These are phyloP conservation scores for Bellardia pandia DNA, from an alignment of 2,888 invertebrate species.

Conservation along the genomic window DNA sequence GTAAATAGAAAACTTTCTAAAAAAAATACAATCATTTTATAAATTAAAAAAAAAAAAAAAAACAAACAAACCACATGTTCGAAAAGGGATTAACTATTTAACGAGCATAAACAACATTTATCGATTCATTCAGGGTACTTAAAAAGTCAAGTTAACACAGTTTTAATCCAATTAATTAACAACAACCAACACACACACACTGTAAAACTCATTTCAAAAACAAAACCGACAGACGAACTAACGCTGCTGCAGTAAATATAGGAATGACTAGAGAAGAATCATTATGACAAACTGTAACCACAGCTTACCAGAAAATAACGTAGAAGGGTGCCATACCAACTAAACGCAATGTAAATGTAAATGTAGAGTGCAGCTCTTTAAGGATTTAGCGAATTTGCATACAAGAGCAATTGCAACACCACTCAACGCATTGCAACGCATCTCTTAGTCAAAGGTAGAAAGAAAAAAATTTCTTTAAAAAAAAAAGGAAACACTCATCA, in stretches of 20 bases:
- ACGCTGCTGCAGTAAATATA: neutral
- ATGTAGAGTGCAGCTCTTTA: neutral
- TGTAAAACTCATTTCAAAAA: constrained; percentile 7
- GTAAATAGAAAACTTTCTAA: neutral
- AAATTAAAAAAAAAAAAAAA: neutral
- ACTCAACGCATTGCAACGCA: neutral
- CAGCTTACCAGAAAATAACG: neutral
- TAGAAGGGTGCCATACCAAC: neutral
- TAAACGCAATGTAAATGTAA: constrained; percentile 13
- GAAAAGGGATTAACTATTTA: constrained; percentile 24
- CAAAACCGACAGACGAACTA: constrained; percentile 23
- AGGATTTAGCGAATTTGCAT: constrained; percentile 31
- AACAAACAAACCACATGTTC: constrained; percentile 31
- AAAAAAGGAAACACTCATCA: constrained; percentile 39
- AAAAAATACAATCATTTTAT: neutral
- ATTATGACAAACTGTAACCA: constrained; percentile 35
- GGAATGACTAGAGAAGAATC: constrained; percentile 13
- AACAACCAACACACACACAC: constrained; percentile 12
- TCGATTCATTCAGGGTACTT: constrained; percentile 51
- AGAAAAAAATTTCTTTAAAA: neutral
- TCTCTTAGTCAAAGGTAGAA: neutral
- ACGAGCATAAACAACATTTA: constrained; percentile 20
- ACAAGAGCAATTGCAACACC: neutral
- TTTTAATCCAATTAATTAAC: constrained; percentile 66
- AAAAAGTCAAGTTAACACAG: constrained; percentile 68